Evolutionary conservation across 2,888 invertebrate species (phyloP).

Genomic region (Erebia palarica): DNA sequence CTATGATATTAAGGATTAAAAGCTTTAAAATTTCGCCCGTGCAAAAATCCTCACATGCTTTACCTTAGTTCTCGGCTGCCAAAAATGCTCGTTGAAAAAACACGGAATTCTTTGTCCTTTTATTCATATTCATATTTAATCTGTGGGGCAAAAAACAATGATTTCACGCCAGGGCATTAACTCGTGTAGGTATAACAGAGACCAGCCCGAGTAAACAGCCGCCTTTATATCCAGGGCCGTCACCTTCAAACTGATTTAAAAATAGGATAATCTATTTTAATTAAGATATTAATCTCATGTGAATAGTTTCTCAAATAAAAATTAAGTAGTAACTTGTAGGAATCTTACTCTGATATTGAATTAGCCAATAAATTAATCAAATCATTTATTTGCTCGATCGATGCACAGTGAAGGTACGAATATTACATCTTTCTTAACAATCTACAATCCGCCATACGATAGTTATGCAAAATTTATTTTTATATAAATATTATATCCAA

Average conservation of each 20-base stretch:
- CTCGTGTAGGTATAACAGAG: constrained; percentile 80
- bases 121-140: constrained; percentile 81
- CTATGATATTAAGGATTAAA: constrained; percentile 1
- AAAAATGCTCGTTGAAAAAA: constrained; percentile 34
- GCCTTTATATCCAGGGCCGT: constrained; percentile 55
- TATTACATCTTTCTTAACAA: too few species aligned
- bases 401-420: too few species aligned
- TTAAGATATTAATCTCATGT: too few species aligned
- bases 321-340: too few species aligned
- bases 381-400: too few species aligned
- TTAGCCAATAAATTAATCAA: too few species aligned
- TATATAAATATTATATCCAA: too few species aligned
- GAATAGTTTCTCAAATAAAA: too few species aligned
- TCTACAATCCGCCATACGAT: too few species aligned
- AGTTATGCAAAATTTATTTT: too few species aligned
- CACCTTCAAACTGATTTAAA: neutral
- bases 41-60: constrained; percentile 27
- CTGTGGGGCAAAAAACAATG: constrained; percentile 75
- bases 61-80: neutral
- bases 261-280: too few species aligned
- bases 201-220: constrained; percentile 74
- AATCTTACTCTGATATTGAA: too few species aligned
- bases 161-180: constrained; percentile 82
- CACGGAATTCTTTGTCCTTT: constrained; percentile 50
- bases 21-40: constrained; percentile 3